Conservation (phyloP, 2,888 invertebrate species). For the Chymomyza amoena region DNA sequence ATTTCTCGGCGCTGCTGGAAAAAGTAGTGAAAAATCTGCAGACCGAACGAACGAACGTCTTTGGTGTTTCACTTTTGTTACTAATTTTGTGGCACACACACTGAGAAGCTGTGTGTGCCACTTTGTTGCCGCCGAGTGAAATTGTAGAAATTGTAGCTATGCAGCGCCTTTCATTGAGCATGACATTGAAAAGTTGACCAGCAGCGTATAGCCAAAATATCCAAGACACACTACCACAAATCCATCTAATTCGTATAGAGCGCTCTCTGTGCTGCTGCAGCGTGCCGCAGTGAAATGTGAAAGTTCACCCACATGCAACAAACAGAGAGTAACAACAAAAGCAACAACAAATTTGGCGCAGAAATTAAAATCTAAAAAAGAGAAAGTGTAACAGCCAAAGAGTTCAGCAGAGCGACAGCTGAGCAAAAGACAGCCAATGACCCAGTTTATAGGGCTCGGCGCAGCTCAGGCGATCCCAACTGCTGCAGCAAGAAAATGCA, state of each 20-base stretch:
- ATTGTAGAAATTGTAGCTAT: constrained; percentile 46
- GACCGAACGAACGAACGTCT: constrained; percentile 27
- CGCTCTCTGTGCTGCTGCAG: not conserved
- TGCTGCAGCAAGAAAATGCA: not conserved
- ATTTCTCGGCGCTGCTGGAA: constrained; percentile 56
- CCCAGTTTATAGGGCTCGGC: constrained; percentile 75
- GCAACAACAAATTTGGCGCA: constrained; percentile 38
- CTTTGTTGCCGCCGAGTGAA: constrained; percentile 52
- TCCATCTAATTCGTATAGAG: constrained; percentile 18
- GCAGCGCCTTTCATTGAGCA: constrained; percentile 26
- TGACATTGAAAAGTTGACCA: constrained; percentile 70
- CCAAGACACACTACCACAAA: not conserved
- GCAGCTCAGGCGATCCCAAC: constrained; percentile 2
- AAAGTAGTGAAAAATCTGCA: constrained; percentile 62
- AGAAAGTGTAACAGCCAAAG: constrained; percentile 63
- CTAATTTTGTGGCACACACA: constrained; percentile 27
- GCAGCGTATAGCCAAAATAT: not conserved
- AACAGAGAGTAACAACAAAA: not conserved
- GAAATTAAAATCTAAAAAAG: constrained; percentile 62
- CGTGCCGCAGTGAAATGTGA: constrained; percentile 67
- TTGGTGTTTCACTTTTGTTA: constrained; percentile 59
- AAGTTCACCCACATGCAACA: constrained; percentile 72
- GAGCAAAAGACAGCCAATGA: constrained; percentile 67
- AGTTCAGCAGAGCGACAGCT: constrained; percentile 31
- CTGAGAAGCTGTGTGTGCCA: constrained; percentile 31